These are phyloP conservation scores for Hiodon tergisus DNA, from an alignment of 2,113 vertebrate species.

Conservation along the genomic window DNA sequence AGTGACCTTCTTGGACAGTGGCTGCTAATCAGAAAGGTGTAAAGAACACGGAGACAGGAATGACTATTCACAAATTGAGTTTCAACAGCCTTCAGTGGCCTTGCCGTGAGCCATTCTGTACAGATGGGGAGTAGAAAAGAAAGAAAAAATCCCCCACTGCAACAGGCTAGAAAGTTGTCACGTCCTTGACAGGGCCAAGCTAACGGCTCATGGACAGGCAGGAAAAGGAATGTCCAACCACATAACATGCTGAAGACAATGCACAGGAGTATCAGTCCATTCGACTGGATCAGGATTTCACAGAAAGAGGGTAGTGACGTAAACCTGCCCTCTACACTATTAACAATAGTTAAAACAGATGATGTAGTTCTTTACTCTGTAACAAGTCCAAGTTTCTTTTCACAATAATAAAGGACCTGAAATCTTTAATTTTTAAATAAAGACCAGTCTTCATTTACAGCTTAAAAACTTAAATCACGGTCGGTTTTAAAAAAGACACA, in stretches of 20 bases:
- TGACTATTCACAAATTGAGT: constrained; percentile 17
- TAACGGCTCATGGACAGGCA: not conserved
- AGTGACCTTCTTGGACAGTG: constrained; percentile 10
- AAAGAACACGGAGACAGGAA: constrained; percentile 2
- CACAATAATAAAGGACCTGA: too few relatives aligned
- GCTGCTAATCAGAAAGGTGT: constrained; percentile 21
- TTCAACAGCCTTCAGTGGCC: not conserved
- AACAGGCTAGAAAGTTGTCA: too few relatives aligned
- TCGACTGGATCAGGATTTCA: not conserved
- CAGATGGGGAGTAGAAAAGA: not conserved
- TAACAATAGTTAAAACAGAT: not conserved
- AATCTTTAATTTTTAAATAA: too few relatives aligned
- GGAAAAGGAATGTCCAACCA: not conserved
- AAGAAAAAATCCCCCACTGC: too few relatives aligned
- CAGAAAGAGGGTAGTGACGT: not conserved
- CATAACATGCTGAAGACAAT: not conserved
- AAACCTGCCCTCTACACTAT: not conserved
- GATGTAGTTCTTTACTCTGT: not conserved
- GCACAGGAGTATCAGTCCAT: not conserved
- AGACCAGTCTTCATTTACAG: too few relatives aligned
- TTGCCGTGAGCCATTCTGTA: constrained; percentile 1
- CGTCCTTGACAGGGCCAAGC: not conserved
- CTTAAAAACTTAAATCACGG: too few relatives aligned
- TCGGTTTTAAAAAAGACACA: too few relatives aligned
- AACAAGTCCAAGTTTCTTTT: too few relatives aligned